Percentiles rank a stretch among this genome's conserved stretches.
These are phyloP conservation scores for Slavum lentiscoides DNA, from an alignment of 2,888 invertebrate genomes.

Conservation along the genomic window DNA sequence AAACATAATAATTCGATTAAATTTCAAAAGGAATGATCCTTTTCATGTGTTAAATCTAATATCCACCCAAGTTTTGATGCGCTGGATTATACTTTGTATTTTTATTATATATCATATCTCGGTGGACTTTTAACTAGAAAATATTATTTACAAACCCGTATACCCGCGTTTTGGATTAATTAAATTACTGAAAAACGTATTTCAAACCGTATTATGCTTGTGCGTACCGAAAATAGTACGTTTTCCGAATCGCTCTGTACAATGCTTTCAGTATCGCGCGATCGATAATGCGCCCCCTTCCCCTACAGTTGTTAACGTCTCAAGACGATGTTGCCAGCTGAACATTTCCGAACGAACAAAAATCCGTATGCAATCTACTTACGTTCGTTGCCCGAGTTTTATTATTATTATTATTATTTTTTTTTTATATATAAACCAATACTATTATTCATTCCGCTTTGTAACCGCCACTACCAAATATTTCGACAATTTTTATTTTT, in stretches of 20 bases:
- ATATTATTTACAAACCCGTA: conserved; percentile 1
- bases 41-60: too few species aligned
- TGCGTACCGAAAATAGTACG: neutral
- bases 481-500: neutral
- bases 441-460: neutral
- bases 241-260: conserved; percentile 38
- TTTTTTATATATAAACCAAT: neutral
- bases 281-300: conserved; percentile 42
- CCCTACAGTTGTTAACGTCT: conserved; percentile 28
- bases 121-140: neutral
- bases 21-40: too few species aligned
- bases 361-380: conserved; percentile 33
- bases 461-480: neutral
- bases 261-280: conserved; percentile 32
- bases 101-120: too few species aligned
- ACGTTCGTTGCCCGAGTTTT: conserved; percentile 6
- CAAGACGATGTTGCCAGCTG: conserved; percentile 48
- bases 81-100: too few species aligned
- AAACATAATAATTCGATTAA: too few species aligned
- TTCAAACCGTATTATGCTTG: neutral
- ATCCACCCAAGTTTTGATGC: too few species aligned
- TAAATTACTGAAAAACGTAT: neutral
- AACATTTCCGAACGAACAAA: conserved; percentile 26
- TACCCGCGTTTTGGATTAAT: neutral
- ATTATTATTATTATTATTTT: conserved; percentile 12